A percentile compares a stretch with the other conserved stretches of the same genome.
Conservation (phyloP, 2,113 vertebrate species). For the Amphiprion ocellaris region DNA sequence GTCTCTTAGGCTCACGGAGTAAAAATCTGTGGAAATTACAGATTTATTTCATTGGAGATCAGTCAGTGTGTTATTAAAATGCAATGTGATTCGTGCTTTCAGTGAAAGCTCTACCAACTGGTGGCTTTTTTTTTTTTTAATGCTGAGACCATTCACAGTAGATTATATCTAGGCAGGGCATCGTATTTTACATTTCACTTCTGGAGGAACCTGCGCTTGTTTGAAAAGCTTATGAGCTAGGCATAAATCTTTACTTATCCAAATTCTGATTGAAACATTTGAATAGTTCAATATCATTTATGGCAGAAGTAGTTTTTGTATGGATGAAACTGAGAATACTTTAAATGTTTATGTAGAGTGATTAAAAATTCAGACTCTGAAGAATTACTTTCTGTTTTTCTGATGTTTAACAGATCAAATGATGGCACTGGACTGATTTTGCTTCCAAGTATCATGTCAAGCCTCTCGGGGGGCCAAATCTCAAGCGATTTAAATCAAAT, state of each 20-base stretch:
- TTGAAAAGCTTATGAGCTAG: too few species aligned
- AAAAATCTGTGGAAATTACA: constrained; percentile 32
- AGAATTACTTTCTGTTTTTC: too few species aligned
- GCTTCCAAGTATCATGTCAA: neutral
- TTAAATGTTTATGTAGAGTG: too few species aligned
- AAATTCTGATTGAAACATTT: neutral
- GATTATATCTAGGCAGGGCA: neutral
- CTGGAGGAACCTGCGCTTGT: too few species aligned
- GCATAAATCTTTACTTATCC: neutral
- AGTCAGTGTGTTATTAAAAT: constrained; percentile 14
- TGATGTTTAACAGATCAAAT: neutral
- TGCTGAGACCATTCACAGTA: neutral
- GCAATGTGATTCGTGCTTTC: constrained; percentile 13
- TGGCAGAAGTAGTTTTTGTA: neutral
- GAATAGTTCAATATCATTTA: neutral
- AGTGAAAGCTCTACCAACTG: neutral
- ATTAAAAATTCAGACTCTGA: too few species aligned
- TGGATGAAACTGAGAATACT: neutral
- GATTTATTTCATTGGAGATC: constrained; percentile 58
- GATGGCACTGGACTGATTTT: neutral
- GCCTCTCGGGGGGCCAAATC: neutral
- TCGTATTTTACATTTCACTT: neutral
- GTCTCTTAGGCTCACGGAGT: constrained; percentile 25
- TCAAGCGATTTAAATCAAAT: neutral
- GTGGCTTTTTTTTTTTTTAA: neutral